phyloP scores from a whole-genome alignment of 2,113 vertebrate species.

The Apteryx mantelli region DNA sequence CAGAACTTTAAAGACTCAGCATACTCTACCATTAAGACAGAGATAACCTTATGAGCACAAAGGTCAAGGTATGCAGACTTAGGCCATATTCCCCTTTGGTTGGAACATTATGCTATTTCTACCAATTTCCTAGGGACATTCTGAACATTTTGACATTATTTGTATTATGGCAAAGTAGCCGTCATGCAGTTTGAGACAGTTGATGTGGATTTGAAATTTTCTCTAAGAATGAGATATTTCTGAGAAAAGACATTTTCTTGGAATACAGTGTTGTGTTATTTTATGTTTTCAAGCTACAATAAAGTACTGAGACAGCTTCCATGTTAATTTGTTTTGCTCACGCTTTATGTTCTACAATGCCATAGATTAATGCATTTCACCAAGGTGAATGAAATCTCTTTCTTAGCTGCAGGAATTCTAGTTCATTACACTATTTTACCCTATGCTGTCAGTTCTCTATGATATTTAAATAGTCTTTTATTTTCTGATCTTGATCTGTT shows the following conservation, averaged over 20 bases:
- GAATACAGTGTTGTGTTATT: background rate
- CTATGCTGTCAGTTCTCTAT: background rate
- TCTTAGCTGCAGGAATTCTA: background rate
- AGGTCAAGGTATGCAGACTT: too few species aligned
- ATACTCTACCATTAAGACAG: background rate
- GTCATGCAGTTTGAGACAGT: background rate
- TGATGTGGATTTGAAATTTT: background rate
- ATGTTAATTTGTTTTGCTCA: background rate
- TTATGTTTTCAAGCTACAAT: constrained; percentile 41
- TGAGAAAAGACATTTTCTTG: background rate
- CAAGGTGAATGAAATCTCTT: background rate
- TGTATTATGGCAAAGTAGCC: background rate
- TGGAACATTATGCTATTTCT: background rate
- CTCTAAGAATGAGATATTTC: background rate
- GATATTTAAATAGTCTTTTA: background rate
- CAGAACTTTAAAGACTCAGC: background rate
- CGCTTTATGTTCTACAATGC: background rate
- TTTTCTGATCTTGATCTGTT: background rate
- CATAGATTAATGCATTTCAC: background rate
- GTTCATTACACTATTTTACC: background rate
- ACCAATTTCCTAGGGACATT: background rate
- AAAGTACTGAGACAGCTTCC: constrained; percentile 15
- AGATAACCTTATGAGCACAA: background rate
- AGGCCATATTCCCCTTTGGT: background rate
- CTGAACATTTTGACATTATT: background rate